Percentiles rank a stretch among this genome's conserved stretches.
These are phyloP conservation scores for Abramis brama DNA, from an alignment of 2,113 vertebrate genomes.

Conservation along the genomic window DNA sequence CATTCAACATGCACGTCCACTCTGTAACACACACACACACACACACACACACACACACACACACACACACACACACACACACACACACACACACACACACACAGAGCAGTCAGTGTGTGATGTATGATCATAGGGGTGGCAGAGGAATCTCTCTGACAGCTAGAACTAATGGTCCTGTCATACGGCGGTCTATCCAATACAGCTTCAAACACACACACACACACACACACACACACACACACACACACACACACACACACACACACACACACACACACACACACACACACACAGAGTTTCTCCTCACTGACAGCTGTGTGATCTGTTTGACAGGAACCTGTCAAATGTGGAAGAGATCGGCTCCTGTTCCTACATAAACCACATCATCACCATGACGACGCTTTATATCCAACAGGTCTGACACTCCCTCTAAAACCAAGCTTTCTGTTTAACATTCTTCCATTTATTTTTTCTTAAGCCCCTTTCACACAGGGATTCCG, in stretches of 20 bases:
- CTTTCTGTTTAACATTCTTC: background rate
- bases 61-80: background rate
- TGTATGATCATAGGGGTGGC: background rate
- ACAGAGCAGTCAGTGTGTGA: background rate
- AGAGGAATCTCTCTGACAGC: constrained; percentile 8
- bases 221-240: background rate
- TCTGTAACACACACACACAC: background rate
- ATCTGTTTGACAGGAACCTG: constrained; percentile 82
- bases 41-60: no score
- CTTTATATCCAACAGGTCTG: constrained; percentile 96
- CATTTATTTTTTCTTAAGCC: background rate
- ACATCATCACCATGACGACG: constrained; percentile 97
- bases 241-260: background rate
- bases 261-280: constrained; percentile 23
- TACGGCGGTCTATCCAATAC: background rate
- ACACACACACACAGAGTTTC: background rate
- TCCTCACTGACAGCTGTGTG: constrained; percentile 37
- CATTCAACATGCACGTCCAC: background rate
- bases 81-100: no score
- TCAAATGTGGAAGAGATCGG: constrained; percentile 98
- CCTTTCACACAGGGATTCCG: no score
- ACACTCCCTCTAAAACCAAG: background rate
- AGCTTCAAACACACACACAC: background rate
- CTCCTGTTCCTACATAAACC: constrained; percentile 96
- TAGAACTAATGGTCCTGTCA: constrained; percentile 41